phyloP scores from a whole-genome alignment of 2,113 vertebrate genomes.

The Oryzias javanicus region DNA sequence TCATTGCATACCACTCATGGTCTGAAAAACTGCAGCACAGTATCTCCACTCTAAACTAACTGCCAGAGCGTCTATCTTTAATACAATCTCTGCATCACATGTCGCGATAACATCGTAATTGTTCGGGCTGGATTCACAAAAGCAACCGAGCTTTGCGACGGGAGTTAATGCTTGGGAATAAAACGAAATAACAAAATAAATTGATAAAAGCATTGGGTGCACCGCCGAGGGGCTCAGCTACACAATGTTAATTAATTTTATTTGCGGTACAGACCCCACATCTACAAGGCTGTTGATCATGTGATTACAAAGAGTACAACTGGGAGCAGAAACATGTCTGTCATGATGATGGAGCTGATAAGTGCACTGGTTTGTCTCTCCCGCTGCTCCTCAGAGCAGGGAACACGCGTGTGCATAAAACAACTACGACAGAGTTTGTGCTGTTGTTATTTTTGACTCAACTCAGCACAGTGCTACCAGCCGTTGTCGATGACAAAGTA shows the following conservation, averaged over 20 bases:
- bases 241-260: slow-evolving; percentile 69
- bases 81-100: slow-evolving; percentile 55
- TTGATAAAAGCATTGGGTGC: slow-evolving; percentile 18
- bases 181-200: slow-evolving; percentile 18
- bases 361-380: slow-evolving; percentile 22
- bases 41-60: slow-evolving; percentile 6
- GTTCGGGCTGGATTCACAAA: slow-evolving; percentile 58
- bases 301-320: slow-evolving; percentile 56
- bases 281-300: slow-evolving; percentile 64
- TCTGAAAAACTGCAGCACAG: slow-evolving; percentile 8
- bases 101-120: slow-evolving; percentile 60
- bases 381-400: slow-evolving; percentile 1
- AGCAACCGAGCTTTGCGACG: slow-evolving; percentile 61
- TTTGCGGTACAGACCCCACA: slow-evolving; percentile 59
- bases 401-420: slow-evolving; percentile 20
- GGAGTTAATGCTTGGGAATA: slow-evolving; percentile 53
- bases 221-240: slow-evolving; percentile 51
- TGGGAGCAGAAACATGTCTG: slow-evolving; percentile 42
- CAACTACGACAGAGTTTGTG: slow-evolving; percentile 21
- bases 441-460: slow-evolving; percentile 5
- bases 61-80: slow-evolving; percentile 20
- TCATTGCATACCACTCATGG: slow-evolving; percentile 5
- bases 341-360: slow-evolving; percentile 36
- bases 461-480: slow-evolving; percentile 9
- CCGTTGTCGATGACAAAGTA: slow-evolving; percentile 20